phyloP scores from a whole-genome alignment of 53 echinoderm and acorn worm species.

The Apostichopus leukothele region DNA sequence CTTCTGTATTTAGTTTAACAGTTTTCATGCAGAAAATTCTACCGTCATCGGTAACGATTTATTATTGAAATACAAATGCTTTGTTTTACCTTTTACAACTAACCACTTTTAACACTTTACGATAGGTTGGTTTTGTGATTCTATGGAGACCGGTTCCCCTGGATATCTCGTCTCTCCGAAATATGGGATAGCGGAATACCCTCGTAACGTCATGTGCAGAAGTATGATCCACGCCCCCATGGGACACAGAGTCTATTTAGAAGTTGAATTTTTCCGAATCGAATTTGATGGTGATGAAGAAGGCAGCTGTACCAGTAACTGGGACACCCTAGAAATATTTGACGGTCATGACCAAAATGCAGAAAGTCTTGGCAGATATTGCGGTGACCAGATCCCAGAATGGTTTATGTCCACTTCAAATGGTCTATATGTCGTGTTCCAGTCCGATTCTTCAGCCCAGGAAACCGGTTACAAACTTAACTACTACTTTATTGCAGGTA shows the following conservation, averaged over 20 bases:
- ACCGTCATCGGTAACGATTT: too few species aligned
- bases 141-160: conserved; percentile 47
- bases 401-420: conserved; percentile 24
- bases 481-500: conserved; percentile 32
- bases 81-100: too few species aligned
- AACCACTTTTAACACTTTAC: too few species aligned
- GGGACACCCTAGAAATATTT: conserved; percentile 77
- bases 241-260: conserved; percentile 55
- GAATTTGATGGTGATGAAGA: conserved; percentile 43
- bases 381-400: conserved; percentile 56
- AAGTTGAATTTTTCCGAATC: conserved; percentile 58
- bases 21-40: too few species aligned
- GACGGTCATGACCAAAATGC: conserved; percentile 57
- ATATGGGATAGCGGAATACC: conserved; percentile 67
- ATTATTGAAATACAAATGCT: too few species aligned
- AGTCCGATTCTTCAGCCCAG: conserved; percentile 49
- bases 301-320: conserved; percentile 50
- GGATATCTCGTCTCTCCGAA: conserved; percentile 73
- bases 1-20: too few species aligned
- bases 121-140: conserved; percentile 63
- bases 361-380: conserved; percentile 48
- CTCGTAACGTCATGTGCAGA: conserved; percentile 57
- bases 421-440: conserved; percentile 50
- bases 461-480: conserved; percentile 46
- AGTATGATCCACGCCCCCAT: conserved; percentile 70